Evolutionary conservation across 2,888 invertebrate species (phyloP).

Genomic region (Hemistola chrysoprasaria): DNA sequence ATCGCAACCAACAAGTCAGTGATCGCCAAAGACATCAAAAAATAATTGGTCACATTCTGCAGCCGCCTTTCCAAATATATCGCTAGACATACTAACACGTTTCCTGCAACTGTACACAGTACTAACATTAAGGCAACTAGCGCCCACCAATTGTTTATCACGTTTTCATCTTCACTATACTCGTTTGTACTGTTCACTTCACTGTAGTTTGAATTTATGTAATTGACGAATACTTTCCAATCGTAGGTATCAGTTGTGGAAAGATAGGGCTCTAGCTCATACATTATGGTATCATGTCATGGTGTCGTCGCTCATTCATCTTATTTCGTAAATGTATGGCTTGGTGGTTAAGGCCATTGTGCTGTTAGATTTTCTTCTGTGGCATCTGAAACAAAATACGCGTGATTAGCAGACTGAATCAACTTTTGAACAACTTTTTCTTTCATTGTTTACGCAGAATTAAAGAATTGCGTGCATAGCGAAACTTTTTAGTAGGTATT

Average conservation of each 20-base stretch:
- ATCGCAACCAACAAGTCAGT: conserved; percentile 97
- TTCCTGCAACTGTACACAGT: conserved; percentile 93
- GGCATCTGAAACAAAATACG: conserved; percentile 56
- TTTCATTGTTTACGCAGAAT: too few species aligned
- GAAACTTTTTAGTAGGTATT: too few species aligned
- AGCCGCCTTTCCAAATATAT: conserved; percentile 95
- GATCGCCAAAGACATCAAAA: conserved; percentile 96
- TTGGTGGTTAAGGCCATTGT: conserved; percentile 49
- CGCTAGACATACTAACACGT: conserved; percentile 96
- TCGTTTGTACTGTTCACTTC: conserved; percentile 36
- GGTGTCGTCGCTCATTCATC: conserved; percentile 58
- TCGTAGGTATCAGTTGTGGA: conserved; percentile 20
- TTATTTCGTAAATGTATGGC: conserved; percentile 71
- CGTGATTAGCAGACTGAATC: not conserved
- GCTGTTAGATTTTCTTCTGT: conserved; percentile 25
- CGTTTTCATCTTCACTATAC: conserved; percentile 31
- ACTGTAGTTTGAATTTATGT: conserved; percentile 34
- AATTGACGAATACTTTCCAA: conserved; percentile 37
- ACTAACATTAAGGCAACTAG: conserved; percentile 89
- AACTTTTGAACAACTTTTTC: not conserved
- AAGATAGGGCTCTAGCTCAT: conserved; percentile 49
- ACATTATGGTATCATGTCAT: conserved; percentile 63
- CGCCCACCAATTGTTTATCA: conserved; percentile 90
- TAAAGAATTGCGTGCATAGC: too few species aligned
- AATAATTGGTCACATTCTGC: conserved; percentile 98